These are phyloP conservation scores for Narcine bancroftii DNA, from an alignment of 2,113 vertebrate species.

Conservation along the genomic window DNA sequence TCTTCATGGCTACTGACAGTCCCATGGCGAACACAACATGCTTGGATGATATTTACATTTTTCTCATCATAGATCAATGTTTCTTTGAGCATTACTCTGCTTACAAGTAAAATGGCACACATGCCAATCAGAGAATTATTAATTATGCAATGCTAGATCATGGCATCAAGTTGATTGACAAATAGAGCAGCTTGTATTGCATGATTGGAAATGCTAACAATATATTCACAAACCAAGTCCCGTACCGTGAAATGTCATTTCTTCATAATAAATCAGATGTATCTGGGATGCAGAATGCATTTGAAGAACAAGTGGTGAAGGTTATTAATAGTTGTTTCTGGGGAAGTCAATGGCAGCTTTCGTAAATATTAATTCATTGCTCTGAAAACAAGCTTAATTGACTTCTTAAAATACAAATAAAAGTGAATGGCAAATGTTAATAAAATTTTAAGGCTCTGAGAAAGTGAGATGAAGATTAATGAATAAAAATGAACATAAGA, in stretches of 20 bases:
- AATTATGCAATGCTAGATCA: constrained; percentile 16
- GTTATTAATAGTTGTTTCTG: not conserved
- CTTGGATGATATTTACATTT: constrained; percentile 31
- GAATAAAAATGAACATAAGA: not conserved
- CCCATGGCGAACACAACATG: not conserved
- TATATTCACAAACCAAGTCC: constrained; percentile 18
- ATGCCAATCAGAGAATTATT: constrained; percentile 20
- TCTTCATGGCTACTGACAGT: not conserved
- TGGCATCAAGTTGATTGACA: constrained; percentile 26
- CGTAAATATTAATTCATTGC: not conserved
- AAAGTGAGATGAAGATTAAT: not conserved
- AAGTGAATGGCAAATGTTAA: not conserved
- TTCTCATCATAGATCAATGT: constrained; percentile 30
- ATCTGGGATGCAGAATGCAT: constrained; percentile 2
- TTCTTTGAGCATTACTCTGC: constrained; percentile 16
- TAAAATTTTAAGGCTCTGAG: not conserved
- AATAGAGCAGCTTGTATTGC: constrained; percentile 34
- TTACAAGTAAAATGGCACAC: constrained; percentile 25
- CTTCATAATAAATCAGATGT: constrained; percentile 21
- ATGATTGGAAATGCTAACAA: constrained; percentile 29
- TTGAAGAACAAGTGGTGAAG: constrained; percentile 4
- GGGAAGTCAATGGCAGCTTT: not conserved
- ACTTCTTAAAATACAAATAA: constrained; percentile 18
- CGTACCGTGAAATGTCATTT: not conserved
- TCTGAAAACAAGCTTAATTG: not conserved